These are phyloP conservation scores for Trissonchulus latispiculum DNA, from an alignment of 2,888 invertebrate species.

Conservation along the genomic window DNA sequence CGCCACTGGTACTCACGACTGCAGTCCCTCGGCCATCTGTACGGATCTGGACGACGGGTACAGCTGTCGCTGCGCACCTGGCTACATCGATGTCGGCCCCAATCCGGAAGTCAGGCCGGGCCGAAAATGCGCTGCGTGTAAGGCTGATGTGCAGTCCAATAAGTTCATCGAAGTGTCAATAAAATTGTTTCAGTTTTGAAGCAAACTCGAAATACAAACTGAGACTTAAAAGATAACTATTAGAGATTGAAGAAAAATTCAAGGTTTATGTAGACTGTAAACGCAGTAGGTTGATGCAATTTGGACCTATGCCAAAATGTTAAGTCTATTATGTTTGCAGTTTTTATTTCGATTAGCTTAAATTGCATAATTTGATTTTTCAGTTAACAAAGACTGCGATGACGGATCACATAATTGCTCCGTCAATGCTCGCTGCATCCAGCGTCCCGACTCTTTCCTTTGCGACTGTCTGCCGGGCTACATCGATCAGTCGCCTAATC, in stretches of 20 bases:
- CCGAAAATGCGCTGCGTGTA: conserved; percentile 33
- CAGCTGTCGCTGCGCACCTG: conserved; percentile 22
- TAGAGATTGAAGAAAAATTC: too few species aligned
- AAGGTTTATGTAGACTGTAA: too few species aligned
- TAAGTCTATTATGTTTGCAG: too few species aligned
- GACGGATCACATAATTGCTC: conserved; percentile 33
- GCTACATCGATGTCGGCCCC: conserved; percentile 36
- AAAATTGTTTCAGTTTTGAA: too few species aligned
- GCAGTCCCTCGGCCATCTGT: conserved; percentile 34
- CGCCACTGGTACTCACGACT: conserved; percentile 35
- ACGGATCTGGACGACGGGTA: conserved; percentile 33
- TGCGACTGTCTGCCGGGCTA: conserved; percentile 42
- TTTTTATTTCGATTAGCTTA: too few species aligned
- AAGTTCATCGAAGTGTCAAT: too few species aligned
- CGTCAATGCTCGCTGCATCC: conserved; percentile 39
- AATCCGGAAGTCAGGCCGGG: conserved; percentile 33
- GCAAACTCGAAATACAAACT: too few species aligned
- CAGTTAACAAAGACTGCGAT: conserved; percentile 19
- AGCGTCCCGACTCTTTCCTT: conserved; percentile 38
- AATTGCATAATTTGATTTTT: conserved; percentile 8
- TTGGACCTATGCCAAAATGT: too few species aligned
- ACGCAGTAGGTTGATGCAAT: too few species aligned
- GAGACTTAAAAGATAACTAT: too few species aligned
- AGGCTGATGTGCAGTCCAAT: too few species aligned
- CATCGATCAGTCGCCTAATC: conserved; percentile 42